phyloP scores from a whole-genome alignment of 2,797 vertebrate species.

The Danio kyathit region DNA sequence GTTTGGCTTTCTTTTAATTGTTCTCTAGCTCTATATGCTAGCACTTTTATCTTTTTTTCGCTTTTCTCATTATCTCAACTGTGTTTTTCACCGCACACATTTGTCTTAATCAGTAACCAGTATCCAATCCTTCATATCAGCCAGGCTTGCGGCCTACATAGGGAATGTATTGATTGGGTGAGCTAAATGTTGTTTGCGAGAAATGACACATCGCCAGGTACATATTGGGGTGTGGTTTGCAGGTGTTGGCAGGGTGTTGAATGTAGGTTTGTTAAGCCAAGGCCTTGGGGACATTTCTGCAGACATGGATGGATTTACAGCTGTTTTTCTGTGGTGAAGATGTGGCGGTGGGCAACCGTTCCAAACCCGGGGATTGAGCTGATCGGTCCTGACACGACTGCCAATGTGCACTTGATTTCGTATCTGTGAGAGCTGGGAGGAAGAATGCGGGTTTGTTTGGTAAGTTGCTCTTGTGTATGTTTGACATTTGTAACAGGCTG shows the following conservation, averaged over 20 bases:
- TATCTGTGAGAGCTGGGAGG: not conserved
- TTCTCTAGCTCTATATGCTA: not conserved
- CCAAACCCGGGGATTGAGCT: conserved; percentile 21
- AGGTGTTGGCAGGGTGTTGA: conserved; percentile 27
- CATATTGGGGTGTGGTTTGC: conserved; percentile 27
- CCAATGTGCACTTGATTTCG: not conserved
- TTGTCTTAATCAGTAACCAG: conserved; percentile 33
- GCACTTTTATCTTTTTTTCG: conserved; percentile 19
- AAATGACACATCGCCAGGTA: not conserved
- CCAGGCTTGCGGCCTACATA: not conserved
- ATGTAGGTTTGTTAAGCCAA: not conserved
- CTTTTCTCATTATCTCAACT: conserved; percentile 17
- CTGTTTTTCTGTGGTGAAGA: conserved; percentile 26
- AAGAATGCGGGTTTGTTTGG: conserved; percentile 37
- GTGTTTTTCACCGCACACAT: conserved; percentile 1
- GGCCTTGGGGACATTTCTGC: conserved; percentile 32
- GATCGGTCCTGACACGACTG: not conserved
- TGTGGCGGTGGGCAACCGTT: conserved; percentile 15
- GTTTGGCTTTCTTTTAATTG: conserved; percentile 25
- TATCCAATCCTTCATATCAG: not conserved
- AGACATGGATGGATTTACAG: conserved; percentile 19
- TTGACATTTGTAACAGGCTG: conserved; percentile 24
- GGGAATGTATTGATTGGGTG: conserved; percentile 23
- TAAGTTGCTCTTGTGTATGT: conserved; percentile 30
- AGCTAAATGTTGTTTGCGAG: conserved; percentile 2